Conservation (phyloP, 1,140 invertebrate species). For the Oryctes rhinoceros region DNA sequence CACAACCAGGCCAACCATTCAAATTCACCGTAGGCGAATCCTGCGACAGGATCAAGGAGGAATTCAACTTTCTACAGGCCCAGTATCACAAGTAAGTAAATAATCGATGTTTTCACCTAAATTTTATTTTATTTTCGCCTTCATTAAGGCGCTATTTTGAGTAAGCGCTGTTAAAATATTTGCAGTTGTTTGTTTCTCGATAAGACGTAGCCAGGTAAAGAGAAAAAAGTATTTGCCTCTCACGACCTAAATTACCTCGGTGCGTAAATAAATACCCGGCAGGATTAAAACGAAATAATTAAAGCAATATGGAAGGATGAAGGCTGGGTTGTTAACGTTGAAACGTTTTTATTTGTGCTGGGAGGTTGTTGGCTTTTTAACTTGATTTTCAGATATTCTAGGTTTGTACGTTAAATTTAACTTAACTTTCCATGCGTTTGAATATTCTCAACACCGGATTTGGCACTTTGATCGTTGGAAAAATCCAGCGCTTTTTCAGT, state of each 20-base stretch:
- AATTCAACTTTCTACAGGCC: conserved; percentile 97
- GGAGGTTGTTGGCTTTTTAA: too few relatives aligned
- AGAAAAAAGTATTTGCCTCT: conserved; percentile 6
- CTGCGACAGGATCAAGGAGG: conserved; percentile 98
- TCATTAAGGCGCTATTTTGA: not conserved
- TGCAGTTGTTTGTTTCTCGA: not conserved
- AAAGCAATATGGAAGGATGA: too few relatives aligned
- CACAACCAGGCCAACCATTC: conserved; percentile 86
- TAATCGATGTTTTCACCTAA: not conserved
- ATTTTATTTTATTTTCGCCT: not conserved
- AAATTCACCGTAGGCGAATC: conserved; percentile 97
- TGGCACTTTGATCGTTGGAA: not conserved
- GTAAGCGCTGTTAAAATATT: conserved; percentile 1
- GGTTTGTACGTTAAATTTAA: not conserved
- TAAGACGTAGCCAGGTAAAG: not conserved
- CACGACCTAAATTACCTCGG: not conserved
- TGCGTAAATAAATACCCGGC: too few relatives aligned
- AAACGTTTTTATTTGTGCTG: too few relatives aligned
- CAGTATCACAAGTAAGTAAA: conserved; percentile 97
- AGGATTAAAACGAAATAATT: too few relatives aligned
- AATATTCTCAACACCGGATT: not conserved
- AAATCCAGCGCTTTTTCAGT: too few relatives aligned
- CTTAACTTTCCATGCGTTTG: not conserved
- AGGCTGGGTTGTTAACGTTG: too few relatives aligned
- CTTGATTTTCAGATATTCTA: too few relatives aligned